Base-by-base conservation (phyloP, 30 jellyfish, hydroid and myxozoan genomes). In the Mastigias papua region DNA sequence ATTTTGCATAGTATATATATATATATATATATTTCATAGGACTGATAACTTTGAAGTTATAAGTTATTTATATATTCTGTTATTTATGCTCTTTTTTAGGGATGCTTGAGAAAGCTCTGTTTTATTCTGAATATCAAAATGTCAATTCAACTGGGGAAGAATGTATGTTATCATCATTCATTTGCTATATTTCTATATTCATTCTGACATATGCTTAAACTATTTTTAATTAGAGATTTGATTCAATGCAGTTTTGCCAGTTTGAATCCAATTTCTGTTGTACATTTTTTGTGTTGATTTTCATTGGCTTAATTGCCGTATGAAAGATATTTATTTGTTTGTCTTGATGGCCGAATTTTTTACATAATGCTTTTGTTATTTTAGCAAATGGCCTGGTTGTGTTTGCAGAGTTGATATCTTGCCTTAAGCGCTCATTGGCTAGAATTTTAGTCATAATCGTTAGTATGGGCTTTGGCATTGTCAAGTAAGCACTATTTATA, bases 401-500 rank as follows among this genome's bases (percentile, higher is more conserved):
- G 0, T 86, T 87, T 69, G 98, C 98, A n/a, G 98, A 93, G 67
- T 50, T 93, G 33, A 88, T 93, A 0, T 86, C 98, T 1, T 80
- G 97, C 32, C 34, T 87, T 1, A 93, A 93, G 69, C 83, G 97
- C 33, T 69, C 98, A 63, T 72, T 93, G 69, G 98, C 98, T 25
- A 65, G 98, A 48, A 93, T 93, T 28, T 86, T 93, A 69, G 98
- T 93, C 57, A 78, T 93, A 58, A 93, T 93, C n/a, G 98, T 93
- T 74, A 93, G 98, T 76, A 81, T 93, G 94, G 98, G 98, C 0
- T 93, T 93, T 77, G 98, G 98, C 13, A 93, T 93, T 69, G 97
- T 93, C 62, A 93, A 93, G 98, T 93, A 82, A 80, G 98, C 80
- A 63, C 27, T 10, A 9, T 51, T 51, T 51, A 4, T 51, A 17